Evolutionary conservation across 2,797 vertebrate genomes (phyloP).

Genomic region (Triplophysa bombifrons): DNA sequence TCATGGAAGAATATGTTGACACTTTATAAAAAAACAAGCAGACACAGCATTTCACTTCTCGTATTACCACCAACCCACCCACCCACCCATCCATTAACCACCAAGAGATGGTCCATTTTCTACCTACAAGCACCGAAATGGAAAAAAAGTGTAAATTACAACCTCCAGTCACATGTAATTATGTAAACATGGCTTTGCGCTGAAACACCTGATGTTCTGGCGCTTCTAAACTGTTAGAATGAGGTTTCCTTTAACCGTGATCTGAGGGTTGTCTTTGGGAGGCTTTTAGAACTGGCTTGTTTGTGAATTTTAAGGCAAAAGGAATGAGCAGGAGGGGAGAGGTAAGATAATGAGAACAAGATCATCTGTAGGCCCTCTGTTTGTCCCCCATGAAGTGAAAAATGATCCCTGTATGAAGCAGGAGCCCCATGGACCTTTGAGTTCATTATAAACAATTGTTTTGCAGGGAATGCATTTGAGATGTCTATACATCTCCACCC

Average conservation of each 20-base stretch:
- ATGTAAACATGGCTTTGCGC: constrained; percentile 22
- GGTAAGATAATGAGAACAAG: constrained; percentile 10
- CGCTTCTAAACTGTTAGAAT: not conserved
- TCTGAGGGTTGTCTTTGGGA: too few relatives aligned
- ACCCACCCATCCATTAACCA: constrained; percentile 8
- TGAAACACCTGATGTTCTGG: constrained; percentile 8
- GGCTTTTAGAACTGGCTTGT: not conserved
- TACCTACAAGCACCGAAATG: constrained; percentile 8
- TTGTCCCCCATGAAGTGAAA: not conserved
- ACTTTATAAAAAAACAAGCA: not conserved
- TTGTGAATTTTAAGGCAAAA: not conserved
- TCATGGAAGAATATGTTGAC: not conserved
- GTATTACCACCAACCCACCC: not conserved
- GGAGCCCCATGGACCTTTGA: not conserved
- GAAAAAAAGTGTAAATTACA: constrained; percentile 31
- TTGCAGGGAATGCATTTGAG: constrained; percentile 20
- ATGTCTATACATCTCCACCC: constrained; percentile 6
- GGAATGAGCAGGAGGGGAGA: not conserved
- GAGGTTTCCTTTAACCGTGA: not conserved
- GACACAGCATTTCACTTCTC: not conserved
- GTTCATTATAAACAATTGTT: constrained; percentile 33
- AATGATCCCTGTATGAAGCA: constrained; percentile 2
- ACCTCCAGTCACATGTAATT: constrained; percentile 31
- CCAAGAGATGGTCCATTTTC: constrained; percentile 14
- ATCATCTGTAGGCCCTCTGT: not conserved